These are phyloP conservation scores for Probosciger aterrimus DNA, from an alignment of 2,113 vertebrate genomes.

Conservation along the genomic window DNA sequence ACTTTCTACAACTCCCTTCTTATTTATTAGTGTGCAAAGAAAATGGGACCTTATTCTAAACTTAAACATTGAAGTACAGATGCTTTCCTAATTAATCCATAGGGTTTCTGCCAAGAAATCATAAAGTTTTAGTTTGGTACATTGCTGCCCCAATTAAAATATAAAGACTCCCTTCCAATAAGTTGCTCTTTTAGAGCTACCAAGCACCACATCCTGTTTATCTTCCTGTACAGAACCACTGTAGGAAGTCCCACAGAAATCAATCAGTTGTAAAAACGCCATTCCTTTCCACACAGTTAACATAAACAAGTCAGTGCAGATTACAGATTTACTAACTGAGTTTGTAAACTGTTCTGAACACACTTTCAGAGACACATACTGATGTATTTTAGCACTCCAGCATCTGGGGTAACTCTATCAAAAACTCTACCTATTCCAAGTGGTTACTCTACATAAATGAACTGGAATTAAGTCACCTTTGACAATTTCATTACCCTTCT, in stretches of 20 bases:
- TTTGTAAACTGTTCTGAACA: background rate
- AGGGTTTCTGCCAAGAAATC: background rate
- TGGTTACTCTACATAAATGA: background rate
- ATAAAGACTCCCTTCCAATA: background rate
- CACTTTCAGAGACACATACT: background rate
- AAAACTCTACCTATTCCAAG: background rate
- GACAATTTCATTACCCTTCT: conserved; percentile 1
- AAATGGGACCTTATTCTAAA: background rate
- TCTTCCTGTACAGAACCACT: background rate
- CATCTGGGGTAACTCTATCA: background rate
- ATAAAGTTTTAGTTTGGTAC: background rate
- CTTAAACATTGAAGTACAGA: background rate
- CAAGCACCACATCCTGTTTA: background rate
- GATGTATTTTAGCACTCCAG: background rate
- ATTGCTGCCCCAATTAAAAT: background rate
- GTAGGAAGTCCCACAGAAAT: background rate
- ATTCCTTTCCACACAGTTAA: background rate
- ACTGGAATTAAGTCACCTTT: background rate
- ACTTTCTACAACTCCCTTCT: background rate
- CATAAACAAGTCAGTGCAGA: background rate
- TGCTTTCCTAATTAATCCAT: background rate
- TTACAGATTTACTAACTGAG: background rate
- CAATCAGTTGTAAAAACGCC: background rate
- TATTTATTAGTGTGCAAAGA: background rate
- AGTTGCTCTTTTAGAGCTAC: background rate